Conservation (phyloP, 2,113 vertebrate species). For the Aldabrachelys gigantea region DNA sequence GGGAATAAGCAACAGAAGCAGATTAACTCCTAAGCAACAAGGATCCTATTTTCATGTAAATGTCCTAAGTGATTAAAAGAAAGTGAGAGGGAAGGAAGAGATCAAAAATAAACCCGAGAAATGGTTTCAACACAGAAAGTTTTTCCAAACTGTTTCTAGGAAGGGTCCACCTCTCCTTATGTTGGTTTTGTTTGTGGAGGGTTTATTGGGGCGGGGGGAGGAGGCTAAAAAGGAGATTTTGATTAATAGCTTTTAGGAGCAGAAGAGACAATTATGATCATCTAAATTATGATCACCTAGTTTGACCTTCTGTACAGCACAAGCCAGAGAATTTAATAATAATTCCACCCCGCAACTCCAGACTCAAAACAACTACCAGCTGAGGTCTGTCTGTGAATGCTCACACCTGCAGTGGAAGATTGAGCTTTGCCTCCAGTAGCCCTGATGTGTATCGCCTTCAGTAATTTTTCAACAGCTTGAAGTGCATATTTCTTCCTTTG, state of each 20-base stretch:
- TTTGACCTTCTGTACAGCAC: not conserved
- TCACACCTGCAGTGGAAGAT: not conserved
- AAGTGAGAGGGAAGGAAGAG: conserved; percentile 33
- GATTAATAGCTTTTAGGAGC: not conserved
- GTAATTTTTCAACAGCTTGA: conserved; percentile 19
- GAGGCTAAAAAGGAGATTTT: not conserved
- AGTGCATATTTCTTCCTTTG: conserved; percentile 50
- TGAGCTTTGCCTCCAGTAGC: not conserved
- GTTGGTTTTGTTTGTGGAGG: not conserved
- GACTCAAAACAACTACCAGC: not conserved
- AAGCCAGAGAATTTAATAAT: not conserved
- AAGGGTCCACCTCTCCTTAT: not conserved
- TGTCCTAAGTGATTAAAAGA: not conserved
- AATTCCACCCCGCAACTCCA: not conserved
- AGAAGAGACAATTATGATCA: not conserved
- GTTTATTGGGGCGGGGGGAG: no score
- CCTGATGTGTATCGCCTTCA: not conserved
- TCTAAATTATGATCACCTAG: not conserved
- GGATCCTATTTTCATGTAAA: conserved; percentile 18
- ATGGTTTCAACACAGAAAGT: not conserved
- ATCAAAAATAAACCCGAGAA: not conserved
- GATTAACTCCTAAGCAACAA: conserved; percentile 65
- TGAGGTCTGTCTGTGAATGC: not conserved
- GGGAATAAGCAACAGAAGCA: not conserved
- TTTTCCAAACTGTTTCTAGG: not conserved